Evolutionary conservation across 2,797 vertebrate genomes (phyloP), one percentile per base, ranked within the genome.

Genomic region (Pogoniulus pusillus): DNA sequence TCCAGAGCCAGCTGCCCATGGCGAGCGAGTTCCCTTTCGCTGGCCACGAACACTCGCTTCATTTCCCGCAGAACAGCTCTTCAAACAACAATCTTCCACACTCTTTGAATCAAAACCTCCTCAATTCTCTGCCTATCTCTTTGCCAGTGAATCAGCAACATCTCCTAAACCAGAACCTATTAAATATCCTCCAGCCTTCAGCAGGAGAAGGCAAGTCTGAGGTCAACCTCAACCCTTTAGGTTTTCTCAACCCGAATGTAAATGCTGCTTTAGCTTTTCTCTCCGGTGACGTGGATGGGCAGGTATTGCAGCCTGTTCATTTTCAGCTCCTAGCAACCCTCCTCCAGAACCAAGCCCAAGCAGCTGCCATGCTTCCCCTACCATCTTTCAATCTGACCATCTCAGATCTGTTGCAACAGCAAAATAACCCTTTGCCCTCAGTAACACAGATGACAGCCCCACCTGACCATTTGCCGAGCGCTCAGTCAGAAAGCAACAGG

Each of bases 131-230:
- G 90, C 98, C 97, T 86, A 96, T 98, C 96, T 96, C 97, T 91
- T 97, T 98, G 96, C 97, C 98, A 90, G 97, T 98, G 94, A 98
- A 97, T 97, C 97, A 98, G 96, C 98, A 98, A 92, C 98, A 98
- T 96, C 98, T 98, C 97, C 97, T 98, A 93, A 98, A 98, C 97
- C 98, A 98, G 97, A 98, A 98, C 75, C 97, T 98, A 95, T 91
- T 98, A 93, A 98, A 98, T 96, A 97, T 98, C 96, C 97, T 98
- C 22, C 97, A 98, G 97, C 97, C 98, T 97, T 97, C 98, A 71
- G 94, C 97, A 72, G 98, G 97, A 98, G 98, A 98, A 96, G 98
- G 98, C 97, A 98, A 98, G 97, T 97, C 97, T 72, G 98, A 98
- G 97, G 97, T 97, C 95, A 97, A 96, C 96, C 97, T 98, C 97